Percentiles rank a stretch among this genome's conserved stretches.
These are phyloP conservation scores for Pungitius pungitius DNA, from an alignment of 2,113 vertebrate species.

Conservation along the genomic window DNA sequence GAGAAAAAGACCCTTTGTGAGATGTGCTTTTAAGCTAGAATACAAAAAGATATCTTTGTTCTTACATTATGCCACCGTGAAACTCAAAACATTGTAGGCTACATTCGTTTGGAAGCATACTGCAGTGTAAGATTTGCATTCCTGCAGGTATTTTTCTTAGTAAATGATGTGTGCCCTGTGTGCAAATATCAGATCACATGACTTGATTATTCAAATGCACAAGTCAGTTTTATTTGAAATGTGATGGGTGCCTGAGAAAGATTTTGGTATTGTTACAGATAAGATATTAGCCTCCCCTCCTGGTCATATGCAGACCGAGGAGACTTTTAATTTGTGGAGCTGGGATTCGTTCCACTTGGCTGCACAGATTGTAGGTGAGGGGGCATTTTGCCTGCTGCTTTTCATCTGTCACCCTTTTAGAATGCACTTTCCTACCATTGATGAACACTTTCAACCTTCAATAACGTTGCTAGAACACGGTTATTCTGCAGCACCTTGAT, in stretches of 20 bases:
- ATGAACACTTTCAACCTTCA: slow-evolving; percentile 25
- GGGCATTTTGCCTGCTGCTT: slow-evolving; percentile 56
- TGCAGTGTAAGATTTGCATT: slow-evolving; percentile 31
- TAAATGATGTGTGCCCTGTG: background rate
- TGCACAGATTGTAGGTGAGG: slow-evolving; percentile 45
- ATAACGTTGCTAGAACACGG: slow-evolving; percentile 7
- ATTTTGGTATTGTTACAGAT: slow-evolving; percentile 10
- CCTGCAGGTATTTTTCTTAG: slow-evolving; percentile 28
- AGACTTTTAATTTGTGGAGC: slow-evolving; percentile 49
- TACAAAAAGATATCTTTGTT: background rate
- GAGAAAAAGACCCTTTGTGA: slow-evolving; percentile 8
- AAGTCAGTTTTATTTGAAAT: slow-evolving; percentile 23
- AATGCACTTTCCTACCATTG: slow-evolving; percentile 25
- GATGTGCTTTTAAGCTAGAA: slow-evolving; percentile 31
- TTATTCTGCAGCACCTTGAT: background rate
- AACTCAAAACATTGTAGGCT: background rate
- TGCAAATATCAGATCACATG: slow-evolving; percentile 25
- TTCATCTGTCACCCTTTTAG: slow-evolving; percentile 59
- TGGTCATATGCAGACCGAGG: slow-evolving; percentile 15
- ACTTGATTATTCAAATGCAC: slow-evolving; percentile 28
- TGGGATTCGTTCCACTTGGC: slow-evolving; percentile 43
- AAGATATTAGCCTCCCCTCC: slow-evolving; percentile 11
- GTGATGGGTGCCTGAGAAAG: slow-evolving; percentile 28
- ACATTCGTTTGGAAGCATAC: slow-evolving; percentile 16
- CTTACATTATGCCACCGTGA: background rate